Base-by-base conservation (phyloP, 2,888 invertebrate genomes). In the Aphidoletes aphidimyza region DNA sequence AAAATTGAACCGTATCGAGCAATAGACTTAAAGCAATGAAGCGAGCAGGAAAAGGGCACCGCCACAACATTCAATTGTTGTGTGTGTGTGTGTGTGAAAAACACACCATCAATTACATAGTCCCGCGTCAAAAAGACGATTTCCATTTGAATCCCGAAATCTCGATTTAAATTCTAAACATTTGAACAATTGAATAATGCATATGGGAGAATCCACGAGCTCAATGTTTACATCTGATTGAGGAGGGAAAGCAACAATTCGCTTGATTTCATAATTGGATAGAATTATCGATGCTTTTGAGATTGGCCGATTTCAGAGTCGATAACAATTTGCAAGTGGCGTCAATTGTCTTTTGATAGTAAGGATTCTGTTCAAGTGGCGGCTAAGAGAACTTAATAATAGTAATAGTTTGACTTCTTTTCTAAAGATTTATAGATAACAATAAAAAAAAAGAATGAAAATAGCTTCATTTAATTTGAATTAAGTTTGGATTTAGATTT, bases 41-140 rank as follows among this genome's bases (percentile, higher is more conserved):
- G 69, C 14, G 14, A 1, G 54, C 2, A 54, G 22, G 17, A 47
- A 22, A 69, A 69, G 30, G 69, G 69, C 30, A 6, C n/a, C n/a
- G n/a, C n/a, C n/a, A 69, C 69, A 11, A 26, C 3, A 30, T 69
- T 69, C 69, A 34, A 69, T 69, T 34, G 26, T 69, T 69, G 11
- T 3, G 34, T n/a, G n/a, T n/a, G n/a, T n/a, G n/a, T n/a, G n/a
- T n/a, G n/a, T n/a, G n/a, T n/a, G n/a, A n/a, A n/a, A n/a, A n/a
- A 69, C 26, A 69, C 69, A 30, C 34, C 69, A 69, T 30, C 69
- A 69, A 69, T 69, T 69, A 69, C 30, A n/a, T 69, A 39, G 5
- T 22, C 3, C 22, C 1, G 14, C 69, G 11, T 34, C 69, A 34
- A 34, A 30, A 26, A 69, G 30, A 69, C n/a, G n/a, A n/a, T n/a